Evolutionary conservation across 2,113 vertebrate genomes (phyloP).

Genomic region (Brachionichthys hirsutus): DNA sequence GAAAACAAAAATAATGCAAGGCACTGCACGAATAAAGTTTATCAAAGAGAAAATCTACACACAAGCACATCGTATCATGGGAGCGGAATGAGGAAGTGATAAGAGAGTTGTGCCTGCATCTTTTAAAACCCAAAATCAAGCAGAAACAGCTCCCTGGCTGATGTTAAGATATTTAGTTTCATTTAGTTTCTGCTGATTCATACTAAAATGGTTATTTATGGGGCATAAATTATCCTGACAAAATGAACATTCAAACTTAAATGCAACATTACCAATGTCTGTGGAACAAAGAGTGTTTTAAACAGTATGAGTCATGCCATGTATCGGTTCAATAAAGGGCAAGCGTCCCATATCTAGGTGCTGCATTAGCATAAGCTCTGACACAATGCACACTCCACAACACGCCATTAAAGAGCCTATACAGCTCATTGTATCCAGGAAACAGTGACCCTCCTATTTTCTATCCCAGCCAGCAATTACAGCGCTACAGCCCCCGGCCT

Average conservation of each 20-base stretch:
- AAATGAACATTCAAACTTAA: neutral
- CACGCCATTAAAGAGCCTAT: constrained; percentile 45
- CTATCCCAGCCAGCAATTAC: constrained; percentile 60
- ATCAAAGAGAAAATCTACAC: constrained; percentile 35
- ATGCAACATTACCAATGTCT: constrained; percentile 20
- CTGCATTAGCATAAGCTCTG: constrained; percentile 45
- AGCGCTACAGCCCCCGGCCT: constrained; percentile 45
- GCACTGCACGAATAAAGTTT: neutral
- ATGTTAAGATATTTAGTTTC: neutral
- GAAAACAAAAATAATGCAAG: constrained; percentile 20
- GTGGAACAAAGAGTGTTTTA: constrained; percentile 20
- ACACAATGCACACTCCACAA: constrained; percentile 57
- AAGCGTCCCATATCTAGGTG: constrained; percentile 63
- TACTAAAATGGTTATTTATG: neutral
- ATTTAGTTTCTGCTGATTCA: constrained; percentile 3
- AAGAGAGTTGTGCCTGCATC: neutral
- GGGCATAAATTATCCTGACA: constrained; percentile 1
- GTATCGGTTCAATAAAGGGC: constrained; percentile 43
- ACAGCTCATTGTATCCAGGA: constrained; percentile 64
- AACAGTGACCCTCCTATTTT: constrained; percentile 65
- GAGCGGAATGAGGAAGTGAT: constrained; percentile 48
- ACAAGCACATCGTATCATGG: constrained; percentile 14
- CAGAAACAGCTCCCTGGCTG: neutral
- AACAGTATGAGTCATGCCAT: constrained; percentile 35
- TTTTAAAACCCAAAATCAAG: constrained; percentile 8